phyloP scores from a whole-genome alignment of 2,888 invertebrate genomes.

The Rapana venosa region DNA sequence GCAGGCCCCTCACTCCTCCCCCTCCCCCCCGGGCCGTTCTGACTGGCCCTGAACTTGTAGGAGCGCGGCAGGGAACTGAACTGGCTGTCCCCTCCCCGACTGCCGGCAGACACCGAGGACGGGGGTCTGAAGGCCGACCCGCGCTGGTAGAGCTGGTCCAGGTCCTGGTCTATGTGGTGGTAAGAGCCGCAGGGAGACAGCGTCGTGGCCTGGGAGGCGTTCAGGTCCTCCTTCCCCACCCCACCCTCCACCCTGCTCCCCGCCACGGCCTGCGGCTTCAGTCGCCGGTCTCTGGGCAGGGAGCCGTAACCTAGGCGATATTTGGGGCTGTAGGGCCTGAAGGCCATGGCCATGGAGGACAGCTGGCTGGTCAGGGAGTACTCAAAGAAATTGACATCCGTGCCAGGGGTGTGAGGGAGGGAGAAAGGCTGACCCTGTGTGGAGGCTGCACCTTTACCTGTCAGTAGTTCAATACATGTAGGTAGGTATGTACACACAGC shows the following conservation, averaged over 20 bases:
- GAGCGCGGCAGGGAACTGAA: conserved; percentile 32
- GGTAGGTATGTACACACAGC: too few relatives aligned
- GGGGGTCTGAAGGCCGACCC: conserved; percentile 63
- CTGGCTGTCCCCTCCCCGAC: conserved; percentile 23
- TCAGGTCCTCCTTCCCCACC: conserved; percentile 40
- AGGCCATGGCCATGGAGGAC: background rate
- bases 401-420: background rate
- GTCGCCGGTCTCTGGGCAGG: background rate
- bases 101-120: conserved; percentile 36
- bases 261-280: background rate
- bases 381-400: conserved; percentile 21
- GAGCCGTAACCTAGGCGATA: background rate
- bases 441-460: background rate
- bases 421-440: background rate
- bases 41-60: conserved; percentile 27
- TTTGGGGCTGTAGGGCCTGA: background rate
- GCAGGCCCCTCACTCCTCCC: background rate
- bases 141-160: conserved; percentile 52
- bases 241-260: background rate
- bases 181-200: conserved; percentile 48
- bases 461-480: background rate
- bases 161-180: conserved; percentile 46
- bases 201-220: conserved; percentile 33
- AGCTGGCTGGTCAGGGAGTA: background rate
- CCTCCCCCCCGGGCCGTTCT: background rate